Evolutionary conservation across 2,888 invertebrate genomes (phyloP).

Genomic region (Polietes domitor): DNA sequence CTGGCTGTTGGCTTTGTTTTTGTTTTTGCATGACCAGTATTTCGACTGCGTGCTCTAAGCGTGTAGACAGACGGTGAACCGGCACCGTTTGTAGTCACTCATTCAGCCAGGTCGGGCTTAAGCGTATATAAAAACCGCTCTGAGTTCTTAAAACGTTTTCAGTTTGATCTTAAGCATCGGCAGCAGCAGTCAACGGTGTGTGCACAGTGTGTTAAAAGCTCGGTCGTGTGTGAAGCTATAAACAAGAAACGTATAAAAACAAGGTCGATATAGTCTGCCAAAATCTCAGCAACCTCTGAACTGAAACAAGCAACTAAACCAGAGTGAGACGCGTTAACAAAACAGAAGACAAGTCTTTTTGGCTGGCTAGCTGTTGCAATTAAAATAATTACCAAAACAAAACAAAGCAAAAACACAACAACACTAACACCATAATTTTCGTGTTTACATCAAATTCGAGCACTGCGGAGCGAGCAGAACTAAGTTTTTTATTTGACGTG

Average conservation of each 20-base stretch:
- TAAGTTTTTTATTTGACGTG: background rate
- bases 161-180: constrained; percentile 63
- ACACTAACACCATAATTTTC: constrained; percentile 1
- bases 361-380: constrained; percentile 24
- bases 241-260: constrained; percentile 31
- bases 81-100: background rate
- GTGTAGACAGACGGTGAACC: constrained; percentile 3
- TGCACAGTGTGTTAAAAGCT: constrained; percentile 35
- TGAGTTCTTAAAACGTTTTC: constrained; percentile 32
- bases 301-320: background rate
- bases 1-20: background rate
- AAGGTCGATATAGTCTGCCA: constrained; percentile 42
- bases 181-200: constrained; percentile 31
- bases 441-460: constrained; percentile 15
- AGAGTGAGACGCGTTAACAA: constrained; percentile 20
- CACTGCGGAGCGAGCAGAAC: background rate
- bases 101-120: too few relatives aligned
- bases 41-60: constrained; percentile 11
- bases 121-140: constrained; percentile 16
- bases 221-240: constrained; percentile 20
- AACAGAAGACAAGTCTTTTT: constrained; percentile 6
- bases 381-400: constrained; percentile 44
- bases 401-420: background rate
- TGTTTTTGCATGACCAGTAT: background rate
- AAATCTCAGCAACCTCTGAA: background rate